Evolutionary conservation across 2,797 vertebrate species (phyloP).

Genomic region (Apodemus agrarius): DNA sequence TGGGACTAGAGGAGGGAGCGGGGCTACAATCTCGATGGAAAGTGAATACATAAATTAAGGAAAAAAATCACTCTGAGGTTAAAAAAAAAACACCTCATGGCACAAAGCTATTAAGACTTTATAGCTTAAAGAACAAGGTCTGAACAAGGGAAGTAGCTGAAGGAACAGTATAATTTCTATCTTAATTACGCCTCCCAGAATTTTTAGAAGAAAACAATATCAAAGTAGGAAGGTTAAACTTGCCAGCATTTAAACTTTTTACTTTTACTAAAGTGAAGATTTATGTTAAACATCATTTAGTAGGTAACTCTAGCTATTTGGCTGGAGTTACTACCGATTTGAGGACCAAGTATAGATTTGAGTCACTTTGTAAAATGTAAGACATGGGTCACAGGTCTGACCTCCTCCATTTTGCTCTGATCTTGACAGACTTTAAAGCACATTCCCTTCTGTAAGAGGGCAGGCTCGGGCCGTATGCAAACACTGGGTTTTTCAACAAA

Average conservation of each 20-base stretch:
- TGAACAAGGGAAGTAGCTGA: background rate
- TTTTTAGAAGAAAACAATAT: constrained; percentile 52
- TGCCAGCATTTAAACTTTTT: constrained; percentile 1
- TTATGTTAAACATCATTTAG: constrained; percentile 24
- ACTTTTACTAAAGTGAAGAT: constrained; percentile 50
- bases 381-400: constrained; percentile 1
- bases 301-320: background rate
- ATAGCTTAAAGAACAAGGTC: constrained; percentile 45
- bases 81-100: background rate
- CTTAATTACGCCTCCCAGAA: background rate
- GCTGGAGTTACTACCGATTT: constrained; percentile 50
- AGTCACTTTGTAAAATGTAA: constrained; percentile 15
- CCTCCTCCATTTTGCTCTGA: background rate
- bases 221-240: constrained; percentile 62
- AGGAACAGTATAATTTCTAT: background rate
- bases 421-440: constrained; percentile 25
- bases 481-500: constrained; percentile 39
- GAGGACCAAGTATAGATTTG: constrained; percentile 60
- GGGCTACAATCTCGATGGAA: background rate
- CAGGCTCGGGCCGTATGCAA: background rate
- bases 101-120: constrained; percentile 34
- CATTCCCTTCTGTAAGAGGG: no score
- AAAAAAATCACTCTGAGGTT: background rate
- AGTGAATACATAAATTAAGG: background rate
- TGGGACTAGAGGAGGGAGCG: background rate